Conservation (phyloP, 2,888 invertebrate genomes). For the Cotesia congregata region DNA sequence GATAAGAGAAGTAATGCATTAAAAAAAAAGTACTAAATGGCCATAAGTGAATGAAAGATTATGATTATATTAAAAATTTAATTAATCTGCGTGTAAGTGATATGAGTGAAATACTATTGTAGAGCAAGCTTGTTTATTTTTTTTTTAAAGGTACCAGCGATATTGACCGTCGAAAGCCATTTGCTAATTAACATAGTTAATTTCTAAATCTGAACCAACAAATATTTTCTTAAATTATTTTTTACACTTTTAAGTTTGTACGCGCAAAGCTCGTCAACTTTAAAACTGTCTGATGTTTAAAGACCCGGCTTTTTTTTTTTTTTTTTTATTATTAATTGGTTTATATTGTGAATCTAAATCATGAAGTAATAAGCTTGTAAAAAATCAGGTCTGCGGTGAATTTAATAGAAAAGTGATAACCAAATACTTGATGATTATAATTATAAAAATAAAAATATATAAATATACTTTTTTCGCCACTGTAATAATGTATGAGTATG, state of each 20-base stretch:
- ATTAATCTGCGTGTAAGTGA: constrained; percentile 28
- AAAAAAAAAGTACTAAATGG: constrained; percentile 45
- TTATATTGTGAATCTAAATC: not conserved
- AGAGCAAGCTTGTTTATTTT: not conserved
- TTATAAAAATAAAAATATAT: not conserved
- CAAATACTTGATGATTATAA: not conserved
- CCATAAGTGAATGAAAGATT: constrained; percentile 46
- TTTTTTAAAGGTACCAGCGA: constrained; percentile 11
- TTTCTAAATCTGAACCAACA: constrained; percentile 34
- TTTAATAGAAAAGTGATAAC: constrained; percentile 2
- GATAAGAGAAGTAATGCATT: not conserved
- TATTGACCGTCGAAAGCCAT: not conserved
- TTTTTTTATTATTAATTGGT: not conserved
- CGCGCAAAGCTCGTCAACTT: not conserved
- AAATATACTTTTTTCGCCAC: constrained; percentile 37
- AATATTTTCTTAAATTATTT: constrained; percentile 42
- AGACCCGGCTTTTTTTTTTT: not conserved
- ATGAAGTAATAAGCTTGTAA: not conserved
- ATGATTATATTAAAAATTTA: not conserved
- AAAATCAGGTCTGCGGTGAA: not conserved
- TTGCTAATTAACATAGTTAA: not conserved
- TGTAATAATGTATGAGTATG: constrained; percentile 27
- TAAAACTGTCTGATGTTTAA: not conserved
- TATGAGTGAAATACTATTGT: not conserved
- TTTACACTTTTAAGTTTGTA: not conserved